A percentile compares a stretch with the other conserved stretches of the same genome.
Evolutionary conservation across 2,888 invertebrate species (phyloP).

Genomic region (Latheticus oryzae): DNA sequence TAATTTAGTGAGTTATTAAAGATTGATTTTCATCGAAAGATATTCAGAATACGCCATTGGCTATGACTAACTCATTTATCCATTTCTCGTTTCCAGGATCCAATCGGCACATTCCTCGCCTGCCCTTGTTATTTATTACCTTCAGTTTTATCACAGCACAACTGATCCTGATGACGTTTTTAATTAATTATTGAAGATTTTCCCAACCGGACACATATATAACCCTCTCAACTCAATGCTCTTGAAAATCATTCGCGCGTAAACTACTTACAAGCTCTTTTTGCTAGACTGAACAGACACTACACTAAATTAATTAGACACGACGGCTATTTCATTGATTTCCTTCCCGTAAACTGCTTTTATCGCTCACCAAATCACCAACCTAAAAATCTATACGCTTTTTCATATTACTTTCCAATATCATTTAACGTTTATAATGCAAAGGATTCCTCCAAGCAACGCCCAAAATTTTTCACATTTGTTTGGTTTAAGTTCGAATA

Average conservation of each 20-base stretch:
- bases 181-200: conserved; percentile 53
- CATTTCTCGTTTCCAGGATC: conserved; percentile 47
- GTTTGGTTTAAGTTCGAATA: no score
- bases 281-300: conserved; percentile 36
- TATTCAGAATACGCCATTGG: conserved; percentile 38
- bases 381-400: conserved; percentile 25
- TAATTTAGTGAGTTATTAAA: conserved; percentile 28
- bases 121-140: conserved; percentile 53
- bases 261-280: conserved; percentile 32
- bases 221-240: conserved; percentile 21
- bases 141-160: conserved; percentile 48
- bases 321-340: conserved; percentile 41
- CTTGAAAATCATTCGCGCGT: conserved; percentile 24
- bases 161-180: conserved; percentile 49
- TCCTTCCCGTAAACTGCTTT: conserved; percentile 33
- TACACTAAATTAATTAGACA: conserved; percentile 43
- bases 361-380: conserved; percentile 31
- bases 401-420: conserved; percentile 31
- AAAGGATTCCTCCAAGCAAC: no score
- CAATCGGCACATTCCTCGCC: conserved; percentile 49
- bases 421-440: no score
- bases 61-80: conserved; percentile 49
- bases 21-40: conserved; percentile 42
- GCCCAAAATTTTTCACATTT: no score
- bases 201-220: conserved; percentile 27